Evolutionary conservation across 2,113 vertebrate species (phyloP).

Genomic region (Reinhardtius hippoglossoides): DNA sequence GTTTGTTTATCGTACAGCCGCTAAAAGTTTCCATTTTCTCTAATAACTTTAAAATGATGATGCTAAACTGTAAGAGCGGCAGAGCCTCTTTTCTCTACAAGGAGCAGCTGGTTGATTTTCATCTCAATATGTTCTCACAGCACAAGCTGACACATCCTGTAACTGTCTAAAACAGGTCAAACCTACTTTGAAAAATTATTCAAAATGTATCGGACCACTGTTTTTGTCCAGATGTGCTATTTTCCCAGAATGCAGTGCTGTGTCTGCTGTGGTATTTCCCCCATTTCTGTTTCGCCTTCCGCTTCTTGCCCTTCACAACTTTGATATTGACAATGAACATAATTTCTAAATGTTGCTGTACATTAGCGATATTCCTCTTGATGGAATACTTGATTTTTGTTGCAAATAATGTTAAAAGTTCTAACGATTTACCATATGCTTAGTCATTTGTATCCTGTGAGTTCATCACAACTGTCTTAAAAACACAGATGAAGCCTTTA

Average conservation of each 20-base stretch:
- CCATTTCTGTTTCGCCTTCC: not conserved
- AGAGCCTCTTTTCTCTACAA: too few species aligned
- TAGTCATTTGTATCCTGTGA: slow-evolving; percentile 10
- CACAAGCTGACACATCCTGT: too few species aligned
- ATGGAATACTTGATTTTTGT: slow-evolving; percentile 1
- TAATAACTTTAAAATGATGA: not conserved
- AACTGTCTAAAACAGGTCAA: not conserved
- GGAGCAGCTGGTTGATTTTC: not conserved
- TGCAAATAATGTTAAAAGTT: not conserved
- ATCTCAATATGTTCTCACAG: not conserved
- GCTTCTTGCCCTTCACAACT: not conserved
- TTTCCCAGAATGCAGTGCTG: not conserved
- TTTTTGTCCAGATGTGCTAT: slow-evolving; percentile 9
- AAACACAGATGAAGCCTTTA: slow-evolving; percentile 1
- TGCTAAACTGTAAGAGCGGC: not conserved
- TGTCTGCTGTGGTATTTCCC: not conserved
- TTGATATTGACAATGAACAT: not conserved
- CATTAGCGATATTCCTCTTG: not conserved
- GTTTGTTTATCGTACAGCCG: not conserved
- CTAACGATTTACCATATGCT: slow-evolving; percentile 14
- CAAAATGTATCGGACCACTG: slow-evolving; percentile 16
- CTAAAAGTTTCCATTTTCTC: not conserved
- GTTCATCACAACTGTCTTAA: slow-evolving; percentile 52
- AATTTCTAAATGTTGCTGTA: slow-evolving; percentile 28
- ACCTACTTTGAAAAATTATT: too few species aligned